Evolutionary conservation across 1,140 invertebrate species (phyloP), one percentile per base, ranked within the genome.

Genomic region (Drosophila ambigua): DNA sequence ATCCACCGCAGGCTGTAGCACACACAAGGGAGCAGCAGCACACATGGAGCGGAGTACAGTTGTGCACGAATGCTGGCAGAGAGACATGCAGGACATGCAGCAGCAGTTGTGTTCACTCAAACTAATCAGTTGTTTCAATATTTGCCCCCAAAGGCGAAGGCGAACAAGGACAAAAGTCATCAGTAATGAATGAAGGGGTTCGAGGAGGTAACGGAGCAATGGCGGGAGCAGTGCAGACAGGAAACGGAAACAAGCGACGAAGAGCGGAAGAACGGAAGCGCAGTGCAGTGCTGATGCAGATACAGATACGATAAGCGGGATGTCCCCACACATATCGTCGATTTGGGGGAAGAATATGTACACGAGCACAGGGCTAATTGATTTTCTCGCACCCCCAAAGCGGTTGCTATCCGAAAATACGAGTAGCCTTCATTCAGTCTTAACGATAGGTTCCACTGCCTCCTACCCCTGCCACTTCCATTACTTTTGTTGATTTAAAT

Each of bases 81-180:
- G 8, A 9, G 31, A 13, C 35, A 72, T 58, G 51, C 23, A 24
- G 26, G 48, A 74, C 79, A 81, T 68, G 3, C 35, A 13, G 9
- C 35, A 39, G 35, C 35, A 39, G 35, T 39, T 2, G 51, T 64
- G 62, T 61, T 71, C 81, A 87, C 82, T 82, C 82, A 78, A 85
- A 85, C 82, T 85, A 85, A 85, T 85, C 82, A 85, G 82, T 87
- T 85, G 82, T 85, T 85, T 78, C 82, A 85, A 85, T 85, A 85
- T 85, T 85, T 82, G 60, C 65, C 77, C 59, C n/a, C 55, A 68
- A 39, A 39, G 63, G 63, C 55, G 13, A 50, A 52, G 46, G 46
- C 44, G 31, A 77, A 62, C 73, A 69, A 77, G 64, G 64, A 76
- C 72, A 69, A 69, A 76, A 77, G 74, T 77, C 73, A 76, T 76